phyloP scores from a whole-genome alignment of 2,113 vertebrate species.

The Brachyhypopomus gauderio region DNA sequence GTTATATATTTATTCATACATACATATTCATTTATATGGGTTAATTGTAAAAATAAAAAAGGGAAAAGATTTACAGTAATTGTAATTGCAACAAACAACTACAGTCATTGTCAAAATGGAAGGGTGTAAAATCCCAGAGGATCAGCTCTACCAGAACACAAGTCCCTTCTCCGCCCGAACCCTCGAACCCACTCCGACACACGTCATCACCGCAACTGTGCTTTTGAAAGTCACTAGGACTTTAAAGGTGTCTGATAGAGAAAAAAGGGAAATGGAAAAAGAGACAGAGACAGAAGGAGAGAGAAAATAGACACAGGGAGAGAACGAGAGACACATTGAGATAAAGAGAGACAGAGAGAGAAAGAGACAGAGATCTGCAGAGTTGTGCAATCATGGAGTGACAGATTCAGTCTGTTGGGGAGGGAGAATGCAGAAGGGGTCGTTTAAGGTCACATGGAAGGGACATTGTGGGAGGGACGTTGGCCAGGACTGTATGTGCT shows the following conservation, averaged over 20 bases:
- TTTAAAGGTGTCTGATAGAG: neutral
- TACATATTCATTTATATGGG: conserved; percentile 77
- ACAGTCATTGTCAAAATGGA: conserved; percentile 73
- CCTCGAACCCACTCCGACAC: conserved; percentile 10
- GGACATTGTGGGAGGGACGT: too few species aligned
- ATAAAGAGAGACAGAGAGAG: neutral
- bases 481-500: too few species aligned
- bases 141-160: conserved; percentile 55
- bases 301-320: conserved; percentile 55
- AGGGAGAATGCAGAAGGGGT: too few species aligned
- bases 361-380: conserved; percentile 8
- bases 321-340: neutral
- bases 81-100: conserved; percentile 63
- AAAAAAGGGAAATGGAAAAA: conserved; percentile 58
- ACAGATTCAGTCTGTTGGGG: neutral
- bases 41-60: conserved; percentile 77
- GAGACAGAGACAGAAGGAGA: neutral
- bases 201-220: conserved; percentile 1
- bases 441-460: too few species aligned
- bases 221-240: neutral
- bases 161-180: conserved; percentile 15
- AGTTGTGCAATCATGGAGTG: conserved; percentile 22
- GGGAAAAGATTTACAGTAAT: conserved; percentile 71
- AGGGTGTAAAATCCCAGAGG: conserved; percentile 59
- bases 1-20: conserved; percentile 82